phyloP scores from a whole-genome alignment of 2,888 invertebrate species.

The Scaptomyza caliginosa region DNA sequence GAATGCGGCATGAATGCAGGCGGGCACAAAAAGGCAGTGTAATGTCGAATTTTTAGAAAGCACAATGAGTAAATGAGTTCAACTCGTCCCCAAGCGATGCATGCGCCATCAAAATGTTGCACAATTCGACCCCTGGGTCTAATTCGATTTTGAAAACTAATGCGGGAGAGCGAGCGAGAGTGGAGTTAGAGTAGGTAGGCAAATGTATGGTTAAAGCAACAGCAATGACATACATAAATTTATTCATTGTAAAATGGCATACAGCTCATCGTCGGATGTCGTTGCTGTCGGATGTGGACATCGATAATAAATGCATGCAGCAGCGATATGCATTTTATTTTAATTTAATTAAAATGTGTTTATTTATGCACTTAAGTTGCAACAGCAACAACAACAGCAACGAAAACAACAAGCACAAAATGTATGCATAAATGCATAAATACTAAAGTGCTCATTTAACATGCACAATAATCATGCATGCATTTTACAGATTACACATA shows the following conservation, averaged over 20 bases:
- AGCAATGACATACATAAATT: constrained; percentile 55
- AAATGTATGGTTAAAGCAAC: constrained; percentile 34
- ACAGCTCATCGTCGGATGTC: constrained; percentile 30
- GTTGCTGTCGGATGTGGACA: constrained; percentile 51
- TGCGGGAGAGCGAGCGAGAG: constrained; percentile 16
- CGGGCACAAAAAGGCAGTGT: constrained; percentile 3
- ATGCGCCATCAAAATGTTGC: constrained; percentile 61
- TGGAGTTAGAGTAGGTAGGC: not conserved
- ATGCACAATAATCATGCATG: constrained; percentile 47
- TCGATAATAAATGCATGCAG: constrained; percentile 65
- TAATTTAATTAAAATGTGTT: constrained; percentile 79
- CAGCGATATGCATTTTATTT: constrained; percentile 62
- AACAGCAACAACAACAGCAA: constrained; percentile 28
- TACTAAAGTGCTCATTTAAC: constrained; percentile 52
- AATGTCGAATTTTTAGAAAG: constrained; percentile 18
- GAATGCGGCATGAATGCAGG: no score
- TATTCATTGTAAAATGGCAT: constrained; percentile 58
- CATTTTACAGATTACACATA: constrained; percentile 47
- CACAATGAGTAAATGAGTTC: constrained; percentile 52
- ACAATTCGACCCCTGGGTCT: constrained; percentile 72
- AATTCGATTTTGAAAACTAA: constrained; percentile 70
- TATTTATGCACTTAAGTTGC: constrained; percentile 75
- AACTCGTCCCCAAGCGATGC: constrained; percentile 42
- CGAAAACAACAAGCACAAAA: constrained; percentile 25
- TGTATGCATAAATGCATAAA: constrained; percentile 50